A percentile compares a stretch with the other conserved stretches of the same genome.
Conservation (phyloP, 2,888 invertebrate species). For the Carcina quercana region DNA sequence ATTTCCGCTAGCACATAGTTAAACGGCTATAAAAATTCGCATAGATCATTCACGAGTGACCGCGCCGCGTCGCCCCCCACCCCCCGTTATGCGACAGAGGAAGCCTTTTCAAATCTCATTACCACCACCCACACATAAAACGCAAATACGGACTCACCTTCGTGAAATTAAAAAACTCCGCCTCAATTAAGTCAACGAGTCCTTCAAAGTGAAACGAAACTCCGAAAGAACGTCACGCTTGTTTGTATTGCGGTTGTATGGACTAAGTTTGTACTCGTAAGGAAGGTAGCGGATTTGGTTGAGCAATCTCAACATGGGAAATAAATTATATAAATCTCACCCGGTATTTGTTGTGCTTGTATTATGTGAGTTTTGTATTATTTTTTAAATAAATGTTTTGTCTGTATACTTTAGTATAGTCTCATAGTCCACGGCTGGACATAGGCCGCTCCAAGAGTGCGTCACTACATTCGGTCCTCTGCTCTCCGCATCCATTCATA, state of each 20-base stretch:
- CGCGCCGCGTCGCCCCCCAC: constrained; percentile 28
- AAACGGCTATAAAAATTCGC: constrained; percentile 47
- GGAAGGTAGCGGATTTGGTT: too few relatives aligned
- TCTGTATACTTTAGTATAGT: too few relatives aligned
- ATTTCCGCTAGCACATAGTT: constrained; percentile 43
- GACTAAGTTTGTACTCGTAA: neutral
- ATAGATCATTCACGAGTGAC: constrained; percentile 60
- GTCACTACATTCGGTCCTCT: too few relatives aligned
- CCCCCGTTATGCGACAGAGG: constrained; percentile 34
- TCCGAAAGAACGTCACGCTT: neutral
- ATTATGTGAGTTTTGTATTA: too few relatives aligned
- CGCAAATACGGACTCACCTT: constrained; percentile 17
- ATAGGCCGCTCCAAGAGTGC: too few relatives aligned
- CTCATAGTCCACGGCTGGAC: too few relatives aligned
- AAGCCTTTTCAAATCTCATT: constrained; percentile 44
- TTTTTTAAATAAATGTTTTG: too few relatives aligned
- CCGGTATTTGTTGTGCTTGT: too few relatives aligned
- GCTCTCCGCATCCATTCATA: too few relatives aligned
- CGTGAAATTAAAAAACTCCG: constrained; percentile 8
- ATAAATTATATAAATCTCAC: too few relatives aligned
- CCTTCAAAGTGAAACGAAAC: constrained; percentile 1
- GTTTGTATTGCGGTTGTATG: neutral
- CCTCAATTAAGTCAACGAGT: constrained; percentile 2
- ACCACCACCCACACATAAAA: constrained; percentile 31
- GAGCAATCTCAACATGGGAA: too few relatives aligned